Evolutionary conservation across 2,113 vertebrate genomes (phyloP), one percentile per base, ranked within the genome.

Genomic region (Alaudala cheleensis): DNA sequence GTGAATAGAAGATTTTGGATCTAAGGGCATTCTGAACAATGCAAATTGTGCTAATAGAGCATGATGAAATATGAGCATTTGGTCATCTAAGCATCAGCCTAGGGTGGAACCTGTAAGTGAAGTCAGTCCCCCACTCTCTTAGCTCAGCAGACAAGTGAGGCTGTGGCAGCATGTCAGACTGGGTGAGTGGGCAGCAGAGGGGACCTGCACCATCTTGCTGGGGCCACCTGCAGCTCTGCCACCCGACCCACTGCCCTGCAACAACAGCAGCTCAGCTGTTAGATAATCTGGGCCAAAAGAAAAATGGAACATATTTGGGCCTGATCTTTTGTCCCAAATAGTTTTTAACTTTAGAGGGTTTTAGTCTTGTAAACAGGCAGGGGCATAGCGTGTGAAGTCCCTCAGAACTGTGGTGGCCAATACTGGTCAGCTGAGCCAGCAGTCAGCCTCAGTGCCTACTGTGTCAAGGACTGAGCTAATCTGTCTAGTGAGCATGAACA

Each of bases 11-110:
- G 50, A 31, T 29, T 65, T 42, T 33, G 25, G 31, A 24, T 45
- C 23, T 42, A 13, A 58, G 21, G 40, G 67, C 37, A 51, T 76
- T 72, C 33, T 20, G 40, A 39, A 25, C 66, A 37, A 57, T 21
- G 26, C 33, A 50, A 37, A 26, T 19, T 4, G 3, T 90, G 45
- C 56, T 67, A 29, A 19, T 9, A 47, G 19, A 64, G 40, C 70
- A 20, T 0, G 0, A 44, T 25, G 18, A 47, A 61, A 61, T 0
- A 2, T 66, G 34, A 37, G 34, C 12, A 1, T 74, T 57, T 44
- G 26, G 44, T 50, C 34, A 56, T 14, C 21, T 28, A 8, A 58
- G 65, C 29, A 26, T n/a, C 44, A 51, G 42, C 60, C 56, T 47
- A 2, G 4, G 26, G 10, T 33, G 82, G 26, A 62, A 62, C 22